A percentile compares a stretch with the other conserved stretches of the same genome.
phyloP scores from a whole-genome alignment of 2,797 vertebrate genomes.

The Enteromius treurensis region DNA sequence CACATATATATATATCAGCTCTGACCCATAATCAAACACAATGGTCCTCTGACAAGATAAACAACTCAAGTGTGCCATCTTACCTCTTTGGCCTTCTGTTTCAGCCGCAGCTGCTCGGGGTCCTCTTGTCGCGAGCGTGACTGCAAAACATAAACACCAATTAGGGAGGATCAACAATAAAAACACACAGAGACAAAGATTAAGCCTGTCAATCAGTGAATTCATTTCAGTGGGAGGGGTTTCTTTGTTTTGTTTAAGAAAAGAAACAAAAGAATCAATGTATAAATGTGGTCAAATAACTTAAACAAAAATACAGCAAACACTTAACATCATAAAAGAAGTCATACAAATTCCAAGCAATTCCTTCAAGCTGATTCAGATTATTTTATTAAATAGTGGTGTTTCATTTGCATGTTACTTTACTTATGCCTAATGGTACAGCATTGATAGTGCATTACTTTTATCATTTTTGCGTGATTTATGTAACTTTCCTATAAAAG shows the following conservation, averaged over 20 bases:
- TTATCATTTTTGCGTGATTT: neutral
- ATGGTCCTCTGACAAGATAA: conserved; percentile 38
- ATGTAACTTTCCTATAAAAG: neutral
- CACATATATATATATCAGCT: neutral
- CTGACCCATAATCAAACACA: conserved; percentile 41
- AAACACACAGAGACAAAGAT: conserved; percentile 28
- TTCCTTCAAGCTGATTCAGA: neutral
- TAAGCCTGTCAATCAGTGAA: neutral
- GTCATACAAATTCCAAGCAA: neutral
- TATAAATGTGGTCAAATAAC: neutral
- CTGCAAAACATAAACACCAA: conserved; percentile 69
- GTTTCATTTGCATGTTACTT: neutral
- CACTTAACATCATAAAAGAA: neutral
- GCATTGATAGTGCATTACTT: neutral
- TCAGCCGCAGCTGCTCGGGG: conserved; percentile 94
- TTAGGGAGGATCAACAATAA: conserved; percentile 32
- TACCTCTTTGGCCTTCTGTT: conserved; percentile 99
- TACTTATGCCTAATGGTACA: neutral
- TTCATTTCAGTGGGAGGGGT: neutral
- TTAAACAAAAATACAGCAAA: neutral
- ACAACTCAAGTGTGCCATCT: conserved; percentile 46
- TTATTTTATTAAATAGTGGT: neutral
- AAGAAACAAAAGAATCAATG: neutral
- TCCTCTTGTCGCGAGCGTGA: conserved; percentile 98
- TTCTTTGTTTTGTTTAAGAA: neutral